phyloP scores from a whole-genome alignment of 1,140 invertebrate species.

The Neotoxoptera formosana region DNA sequence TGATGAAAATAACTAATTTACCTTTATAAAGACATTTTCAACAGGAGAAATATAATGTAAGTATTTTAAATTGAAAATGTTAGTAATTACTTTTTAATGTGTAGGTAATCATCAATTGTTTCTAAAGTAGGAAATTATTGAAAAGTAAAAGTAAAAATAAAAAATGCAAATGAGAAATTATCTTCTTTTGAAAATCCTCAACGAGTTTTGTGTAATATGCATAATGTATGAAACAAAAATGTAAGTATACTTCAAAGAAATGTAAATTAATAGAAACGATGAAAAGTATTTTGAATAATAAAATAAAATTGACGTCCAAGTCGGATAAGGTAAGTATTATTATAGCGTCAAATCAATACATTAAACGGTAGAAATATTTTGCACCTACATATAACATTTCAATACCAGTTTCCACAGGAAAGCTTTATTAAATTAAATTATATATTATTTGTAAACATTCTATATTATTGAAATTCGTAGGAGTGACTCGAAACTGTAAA shows the following conservation, averaged over 20 bases:
- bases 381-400: background rate
- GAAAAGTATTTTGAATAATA: background rate
- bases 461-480: background rate
- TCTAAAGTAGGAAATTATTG: background rate
- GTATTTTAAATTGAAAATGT: constrained; percentile 14
- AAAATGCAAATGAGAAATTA: constrained; percentile 20
- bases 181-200: background rate
- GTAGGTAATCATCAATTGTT: constrained; percentile 24
- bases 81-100: constrained; percentile 34
- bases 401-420: background rate
- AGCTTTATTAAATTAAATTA: background rate
- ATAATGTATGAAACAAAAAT: background rate
- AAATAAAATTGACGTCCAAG: background rate
- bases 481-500: too few species aligned
- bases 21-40: background rate
- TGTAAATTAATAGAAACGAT: background rate
- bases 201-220: constrained; percentile 17
- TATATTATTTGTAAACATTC: background rate
- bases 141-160: background rate
- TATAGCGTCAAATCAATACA: background rate
- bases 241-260: background rate
- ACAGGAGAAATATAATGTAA: background rate
- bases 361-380: background rate
- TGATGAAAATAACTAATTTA: background rate
- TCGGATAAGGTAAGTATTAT: background rate